These are phyloP conservation scores for Callospermophilus lateralis DNA, from an alignment of 2,113 vertebrate species.

Conservation along the genomic window DNA sequence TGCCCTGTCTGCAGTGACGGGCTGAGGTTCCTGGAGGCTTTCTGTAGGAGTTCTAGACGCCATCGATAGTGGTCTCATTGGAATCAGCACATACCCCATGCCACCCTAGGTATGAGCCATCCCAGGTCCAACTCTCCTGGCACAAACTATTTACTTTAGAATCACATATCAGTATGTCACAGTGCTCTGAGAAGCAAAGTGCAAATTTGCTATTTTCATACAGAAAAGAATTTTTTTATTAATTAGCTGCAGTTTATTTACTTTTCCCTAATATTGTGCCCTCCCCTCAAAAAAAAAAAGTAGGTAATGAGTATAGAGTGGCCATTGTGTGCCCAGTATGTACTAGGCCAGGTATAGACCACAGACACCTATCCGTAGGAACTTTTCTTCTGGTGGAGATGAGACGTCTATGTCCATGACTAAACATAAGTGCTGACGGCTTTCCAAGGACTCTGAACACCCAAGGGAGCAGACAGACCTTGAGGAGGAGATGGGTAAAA, in stretches of 20 bases:
- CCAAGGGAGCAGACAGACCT: not conserved
- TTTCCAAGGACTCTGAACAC: not conserved
- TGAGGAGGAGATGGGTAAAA: not conserved
- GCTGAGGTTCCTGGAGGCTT: not conserved
- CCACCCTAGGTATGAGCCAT: no score
- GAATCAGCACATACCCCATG: fast-evolving
- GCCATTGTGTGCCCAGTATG: no score
- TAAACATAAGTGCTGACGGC: not conserved
- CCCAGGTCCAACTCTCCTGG: not conserved
- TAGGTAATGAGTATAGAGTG: not conserved
- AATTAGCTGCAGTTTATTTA: not conserved
- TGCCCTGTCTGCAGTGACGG: not conserved
- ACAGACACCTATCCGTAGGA: not conserved
- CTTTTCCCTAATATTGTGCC: not conserved
- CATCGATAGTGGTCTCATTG: not conserved
- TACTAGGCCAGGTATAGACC: fast-evolving
- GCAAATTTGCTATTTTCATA: not conserved
- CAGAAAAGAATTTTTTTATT: not conserved
- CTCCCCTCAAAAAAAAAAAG: not conserved
- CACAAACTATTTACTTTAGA: not conserved
- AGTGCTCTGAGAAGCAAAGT: not conserved
- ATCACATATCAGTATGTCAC: not conserved
- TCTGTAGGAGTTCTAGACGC: not conserved
- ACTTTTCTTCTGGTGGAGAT: not conserved
- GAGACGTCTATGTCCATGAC: not conserved